Evolutionary conservation across 1,140 invertebrate genomes (phyloP).

Genomic region (Nephila pilipes): DNA sequence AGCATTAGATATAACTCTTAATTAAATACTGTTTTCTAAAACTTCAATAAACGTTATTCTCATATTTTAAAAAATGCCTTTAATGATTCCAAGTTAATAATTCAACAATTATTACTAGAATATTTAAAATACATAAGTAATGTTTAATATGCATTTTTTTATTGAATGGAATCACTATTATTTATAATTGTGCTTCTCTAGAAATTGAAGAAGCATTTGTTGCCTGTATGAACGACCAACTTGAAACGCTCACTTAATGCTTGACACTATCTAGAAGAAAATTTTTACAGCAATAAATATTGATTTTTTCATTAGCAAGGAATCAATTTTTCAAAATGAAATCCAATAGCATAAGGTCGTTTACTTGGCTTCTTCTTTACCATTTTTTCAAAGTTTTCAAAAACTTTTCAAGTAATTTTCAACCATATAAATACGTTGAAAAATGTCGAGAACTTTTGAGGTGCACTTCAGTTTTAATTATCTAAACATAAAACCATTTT

Average conservation of each 20-base stretch:
- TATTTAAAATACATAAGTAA: too few relatives aligned
- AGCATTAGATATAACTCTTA: too few relatives aligned
- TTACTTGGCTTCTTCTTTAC: not conserved
- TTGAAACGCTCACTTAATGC: slow-evolving; percentile 27
- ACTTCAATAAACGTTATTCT: too few relatives aligned
- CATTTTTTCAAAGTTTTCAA: not conserved
- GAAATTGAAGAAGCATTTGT: not conserved
- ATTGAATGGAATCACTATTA: too few relatives aligned
- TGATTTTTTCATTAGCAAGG: slow-evolving; percentile 71
- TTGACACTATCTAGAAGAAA: slow-evolving; percentile 34
- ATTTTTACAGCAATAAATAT: slow-evolving; percentile 62
- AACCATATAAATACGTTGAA: not conserved
- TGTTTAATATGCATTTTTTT: too few relatives aligned
- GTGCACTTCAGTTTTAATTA: not conserved
- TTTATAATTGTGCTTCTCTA: not conserved
- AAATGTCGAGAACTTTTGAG: not conserved
- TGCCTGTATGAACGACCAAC: not conserved
- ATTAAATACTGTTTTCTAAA: too few relatives aligned
- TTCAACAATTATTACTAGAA: too few relatives aligned
- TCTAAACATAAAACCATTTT: not conserved
- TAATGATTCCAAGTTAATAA: too few relatives aligned
- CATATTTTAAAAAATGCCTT: too few relatives aligned
- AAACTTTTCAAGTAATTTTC: not conserved
- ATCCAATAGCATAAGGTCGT: slow-evolving; percentile 16
- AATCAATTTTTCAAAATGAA: slow-evolving; percentile 61